Evolutionary conservation across 2,797 vertebrate genomes (phyloP).

Genomic region (Micromesistius poutassou): DNA sequence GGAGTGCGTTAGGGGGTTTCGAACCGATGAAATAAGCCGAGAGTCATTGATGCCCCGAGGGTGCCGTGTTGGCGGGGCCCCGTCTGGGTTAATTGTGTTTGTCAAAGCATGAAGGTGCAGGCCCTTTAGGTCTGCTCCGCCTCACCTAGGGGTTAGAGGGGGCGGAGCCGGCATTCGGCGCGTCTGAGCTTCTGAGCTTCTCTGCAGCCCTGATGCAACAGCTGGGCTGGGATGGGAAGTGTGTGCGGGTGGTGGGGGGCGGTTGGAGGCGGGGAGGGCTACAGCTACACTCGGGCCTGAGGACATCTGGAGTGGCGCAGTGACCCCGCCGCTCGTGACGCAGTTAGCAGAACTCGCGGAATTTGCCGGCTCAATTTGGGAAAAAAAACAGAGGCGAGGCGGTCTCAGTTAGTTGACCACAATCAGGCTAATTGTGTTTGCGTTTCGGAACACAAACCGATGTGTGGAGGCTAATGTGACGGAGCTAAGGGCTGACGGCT

Average conservation of each 20-base stretch:
- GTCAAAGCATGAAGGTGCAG: slow-evolving; percentile 53
- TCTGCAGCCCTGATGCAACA: slow-evolving; percentile 10
- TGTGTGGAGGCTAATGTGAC: slow-evolving; percentile 47
- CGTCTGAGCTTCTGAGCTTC: slow-evolving; percentile 1
- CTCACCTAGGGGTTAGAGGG: slow-evolving; percentile 10
- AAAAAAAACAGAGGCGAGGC: slow-evolving; percentile 29
- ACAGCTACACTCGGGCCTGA: slow-evolving; percentile 3
- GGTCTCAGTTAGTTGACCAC: slow-evolving; percentile 54
- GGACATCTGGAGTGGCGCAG: background rate
- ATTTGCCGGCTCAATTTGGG: slow-evolving; percentile 46
- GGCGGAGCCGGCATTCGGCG: slow-evolving; percentile 26
- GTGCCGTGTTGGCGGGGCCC: slow-evolving; percentile 51
- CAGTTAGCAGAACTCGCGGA: slow-evolving; percentile 27
- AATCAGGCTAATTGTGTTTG: slow-evolving; percentile 54
- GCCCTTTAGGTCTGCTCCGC: slow-evolving; percentile 48
- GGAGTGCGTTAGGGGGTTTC: slow-evolving; percentile 45
- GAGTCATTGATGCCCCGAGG: slow-evolving; percentile 57
- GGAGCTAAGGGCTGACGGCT: slow-evolving; percentile 40
- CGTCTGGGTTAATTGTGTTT: slow-evolving; percentile 61
- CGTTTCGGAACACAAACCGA: slow-evolving; percentile 47
- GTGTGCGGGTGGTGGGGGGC: too few species aligned
- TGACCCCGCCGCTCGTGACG: slow-evolving; percentile 17
- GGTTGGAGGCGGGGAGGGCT: slow-evolving; percentile 5
- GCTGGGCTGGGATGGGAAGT: slow-evolving; percentile 7
- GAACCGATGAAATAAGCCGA: slow-evolving; percentile 61